Evolutionary conservation across 2,113 vertebrate species (phyloP).

Genomic region (Alces alces): DNA sequence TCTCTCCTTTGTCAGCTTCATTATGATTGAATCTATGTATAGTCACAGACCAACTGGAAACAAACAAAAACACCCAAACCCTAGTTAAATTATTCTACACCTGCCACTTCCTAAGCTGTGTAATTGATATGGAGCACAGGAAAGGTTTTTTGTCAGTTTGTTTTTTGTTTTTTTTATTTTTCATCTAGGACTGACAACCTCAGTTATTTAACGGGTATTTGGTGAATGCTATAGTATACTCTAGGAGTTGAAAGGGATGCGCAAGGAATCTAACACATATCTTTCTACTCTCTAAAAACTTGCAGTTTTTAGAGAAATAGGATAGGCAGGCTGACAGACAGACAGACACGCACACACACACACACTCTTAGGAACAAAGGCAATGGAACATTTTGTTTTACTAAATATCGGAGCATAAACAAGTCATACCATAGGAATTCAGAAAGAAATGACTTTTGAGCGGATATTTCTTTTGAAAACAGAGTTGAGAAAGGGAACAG

Average conservation of each 20-base stretch:
- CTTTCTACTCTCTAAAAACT: neutral
- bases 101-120: constrained; percentile 20
- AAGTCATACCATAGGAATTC: neutral
- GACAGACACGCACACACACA: neutral
- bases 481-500: neutral
- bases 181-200: neutral
- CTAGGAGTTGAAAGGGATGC: neutral
- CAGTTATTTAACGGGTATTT: constrained; percentile 47
- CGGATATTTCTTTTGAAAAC: neutral
- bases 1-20: constrained; percentile 75
- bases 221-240: neutral
- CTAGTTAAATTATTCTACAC: constrained; percentile 69
- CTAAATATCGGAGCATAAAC: neutral
- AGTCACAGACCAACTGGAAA: constrained; percentile 78
- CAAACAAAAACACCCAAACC: constrained; percentile 66
- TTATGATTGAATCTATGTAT: constrained; percentile 77
- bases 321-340: neutral
- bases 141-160: neutral
- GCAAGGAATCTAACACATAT: neutral
- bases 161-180: neutral
- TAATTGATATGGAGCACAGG: constrained; percentile 27
- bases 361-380: neutral
- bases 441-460: neutral
- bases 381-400: neutral
- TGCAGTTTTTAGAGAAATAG: neutral